A percentile compares a stretch with the other conserved stretches of the same genome.
These are phyloP conservation scores for Drosophila recens DNA, from an alignment of 2,888 invertebrate species.

Conservation along the genomic window DNA sequence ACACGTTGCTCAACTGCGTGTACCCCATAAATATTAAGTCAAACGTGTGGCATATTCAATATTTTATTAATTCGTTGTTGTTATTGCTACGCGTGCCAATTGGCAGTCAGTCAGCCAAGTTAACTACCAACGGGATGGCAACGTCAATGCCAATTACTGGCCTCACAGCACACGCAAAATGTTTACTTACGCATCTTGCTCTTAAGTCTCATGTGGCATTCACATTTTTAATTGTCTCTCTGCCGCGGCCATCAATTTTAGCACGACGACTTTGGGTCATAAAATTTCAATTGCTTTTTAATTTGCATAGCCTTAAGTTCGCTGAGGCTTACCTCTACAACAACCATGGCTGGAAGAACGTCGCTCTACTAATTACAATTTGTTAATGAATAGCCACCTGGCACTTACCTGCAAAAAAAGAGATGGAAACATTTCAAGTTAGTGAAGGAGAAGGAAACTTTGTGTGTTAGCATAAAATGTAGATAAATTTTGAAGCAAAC, in stretches of 20 bases:
- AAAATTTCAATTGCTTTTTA: slow-evolving; percentile 79
- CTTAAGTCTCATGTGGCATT: slow-evolving; percentile 69
- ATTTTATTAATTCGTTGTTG: slow-evolving; percentile 63
- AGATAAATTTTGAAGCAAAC: slow-evolving; percentile 44
- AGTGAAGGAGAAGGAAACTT: slow-evolving; percentile 25
- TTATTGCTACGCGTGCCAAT: slow-evolving; percentile 56
- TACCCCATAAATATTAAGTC: slow-evolving; percentile 62
- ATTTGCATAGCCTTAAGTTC: slow-evolving; percentile 73
- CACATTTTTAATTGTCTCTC: slow-evolving; percentile 68
- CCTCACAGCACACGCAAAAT: slow-evolving; percentile 33
- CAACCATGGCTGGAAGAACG: slow-evolving; percentile 43
- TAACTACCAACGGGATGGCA: slow-evolving; percentile 31
- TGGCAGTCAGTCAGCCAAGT: slow-evolving; percentile 54
- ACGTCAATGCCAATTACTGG: slow-evolving; percentile 50
- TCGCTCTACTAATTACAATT: slow-evolving; percentile 69
- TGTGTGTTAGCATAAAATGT: slow-evolving; percentile 47
- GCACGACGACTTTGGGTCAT: slow-evolving; percentile 60
- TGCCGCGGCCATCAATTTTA: slow-evolving; percentile 64
- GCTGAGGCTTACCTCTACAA: slow-evolving; percentile 43
- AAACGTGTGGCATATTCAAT: slow-evolving; percentile 72
- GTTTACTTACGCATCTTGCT: slow-evolving; percentile 38
- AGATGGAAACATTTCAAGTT: not conserved
- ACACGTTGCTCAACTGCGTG: slow-evolving; percentile 38
- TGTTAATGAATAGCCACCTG: slow-evolving; percentile 70
- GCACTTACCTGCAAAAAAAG: slow-evolving; percentile 65